Evolutionary conservation across 2,888 invertebrate genomes (phyloP).

Genomic region (Monoplex corrugatus): DNA sequence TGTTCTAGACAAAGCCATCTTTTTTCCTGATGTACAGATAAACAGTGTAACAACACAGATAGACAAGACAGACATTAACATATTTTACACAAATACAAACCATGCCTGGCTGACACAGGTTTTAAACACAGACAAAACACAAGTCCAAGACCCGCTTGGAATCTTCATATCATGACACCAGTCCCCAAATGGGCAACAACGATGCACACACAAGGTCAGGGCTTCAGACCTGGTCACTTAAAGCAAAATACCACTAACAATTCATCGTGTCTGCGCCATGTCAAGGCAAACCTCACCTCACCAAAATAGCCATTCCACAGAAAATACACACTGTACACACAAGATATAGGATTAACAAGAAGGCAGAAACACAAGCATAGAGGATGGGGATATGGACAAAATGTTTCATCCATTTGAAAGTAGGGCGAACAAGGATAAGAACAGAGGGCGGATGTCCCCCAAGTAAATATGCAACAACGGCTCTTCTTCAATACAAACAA

Average conservation of each 20-base stretch:
- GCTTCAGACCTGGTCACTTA: no score
- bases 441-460: no score
- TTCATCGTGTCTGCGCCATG: not conserved
- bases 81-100: not conserved
- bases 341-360: no score
- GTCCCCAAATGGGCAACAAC: not conserved
- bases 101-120: not conserved
- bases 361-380: no score
- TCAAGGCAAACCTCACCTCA: not conserved
- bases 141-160: constrained; percentile 48
- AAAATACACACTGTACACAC: constrained; percentile 4
- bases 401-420: no score
- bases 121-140: not conserved
- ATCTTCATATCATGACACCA: not conserved
- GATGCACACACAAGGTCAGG: not conserved
- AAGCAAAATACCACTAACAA: constrained; percentile 20
- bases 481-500: no score
- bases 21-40: no score
- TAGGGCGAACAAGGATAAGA: no score
- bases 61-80: not conserved
- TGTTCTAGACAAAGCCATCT: no score
- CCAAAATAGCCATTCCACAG: not conserved
- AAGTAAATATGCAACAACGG: no score
- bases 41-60: no score
- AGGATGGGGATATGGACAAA: no score